phyloP scores from a whole-genome alignment of 2,113 vertebrate genomes.

The Semicossyphus pulcher region DNA sequence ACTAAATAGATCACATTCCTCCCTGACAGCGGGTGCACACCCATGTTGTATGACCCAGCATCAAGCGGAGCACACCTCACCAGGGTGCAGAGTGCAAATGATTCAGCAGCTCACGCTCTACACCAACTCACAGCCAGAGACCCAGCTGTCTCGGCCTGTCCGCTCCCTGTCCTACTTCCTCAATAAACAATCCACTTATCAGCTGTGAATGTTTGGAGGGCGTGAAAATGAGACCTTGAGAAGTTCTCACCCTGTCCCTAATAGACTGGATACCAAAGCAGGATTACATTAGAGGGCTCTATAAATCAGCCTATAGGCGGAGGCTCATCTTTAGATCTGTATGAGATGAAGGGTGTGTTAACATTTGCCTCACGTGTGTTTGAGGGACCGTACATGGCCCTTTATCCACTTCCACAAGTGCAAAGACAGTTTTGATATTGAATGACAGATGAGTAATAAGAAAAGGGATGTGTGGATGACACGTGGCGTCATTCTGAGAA shows the following conservation, averaged over 20 bases:
- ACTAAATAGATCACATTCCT: conserved; percentile 29
- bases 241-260: not conserved
- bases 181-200: conserved; percentile 52
- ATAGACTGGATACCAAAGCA: not conserved
- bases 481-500: too few relatives aligned
- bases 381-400: not conserved
- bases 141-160: conserved; percentile 13
- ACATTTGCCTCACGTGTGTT: not conserved
- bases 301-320: not conserved
- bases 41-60: not conserved
- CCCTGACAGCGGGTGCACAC: conserved; percentile 20
- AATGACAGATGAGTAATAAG: too few relatives aligned
- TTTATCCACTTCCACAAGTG: not conserved
- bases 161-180: conserved; percentile 3
- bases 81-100: not conserved
- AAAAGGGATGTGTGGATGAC: too few relatives aligned
- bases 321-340: not conserved
- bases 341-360: not conserved
- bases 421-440: too few relatives aligned
- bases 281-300: not conserved
- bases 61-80: not conserved
- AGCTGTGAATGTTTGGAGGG: conserved; percentile 43
- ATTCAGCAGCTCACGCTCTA: conserved; percentile 4
- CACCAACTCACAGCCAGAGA: not conserved
- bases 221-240: conserved; percentile 40